These are phyloP conservation scores for Uropsilus gracilis DNA, from an alignment of 2,113 vertebrate species.

Conservation along the genomic window DNA sequence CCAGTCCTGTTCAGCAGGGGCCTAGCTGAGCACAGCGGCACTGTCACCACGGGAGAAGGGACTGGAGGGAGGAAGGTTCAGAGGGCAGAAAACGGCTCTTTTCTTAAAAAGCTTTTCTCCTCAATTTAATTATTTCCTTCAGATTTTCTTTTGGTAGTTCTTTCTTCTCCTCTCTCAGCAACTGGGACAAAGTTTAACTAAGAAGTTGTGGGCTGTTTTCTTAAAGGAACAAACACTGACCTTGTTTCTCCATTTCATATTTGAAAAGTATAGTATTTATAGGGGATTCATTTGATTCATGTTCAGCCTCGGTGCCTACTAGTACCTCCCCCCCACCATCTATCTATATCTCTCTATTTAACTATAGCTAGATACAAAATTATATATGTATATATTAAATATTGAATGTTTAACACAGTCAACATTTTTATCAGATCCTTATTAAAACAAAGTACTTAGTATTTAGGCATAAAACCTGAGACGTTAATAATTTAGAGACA, in stretches of 20 bases:
- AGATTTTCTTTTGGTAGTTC: not conserved
- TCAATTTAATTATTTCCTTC: constrained; percentile 33
- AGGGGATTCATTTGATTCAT: not conserved
- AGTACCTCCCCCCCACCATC: too few relatives aligned
- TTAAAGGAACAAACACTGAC: constrained; percentile 29
- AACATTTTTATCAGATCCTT: not conserved
- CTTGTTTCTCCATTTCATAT: constrained; percentile 22
- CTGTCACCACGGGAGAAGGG: constrained; percentile 58
- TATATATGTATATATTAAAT: not conserved
- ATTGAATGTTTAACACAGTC: not conserved
- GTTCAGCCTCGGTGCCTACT: too few relatives aligned
- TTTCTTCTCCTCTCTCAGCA: not conserved
- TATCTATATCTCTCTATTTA: too few relatives aligned
- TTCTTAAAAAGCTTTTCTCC: constrained; percentile 42
- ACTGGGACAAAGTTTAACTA: constrained; percentile 38
- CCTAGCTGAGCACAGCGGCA: constrained; percentile 39
- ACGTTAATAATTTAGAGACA: not conserved
- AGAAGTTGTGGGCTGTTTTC: constrained; percentile 27
- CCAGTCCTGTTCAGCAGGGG: constrained; percentile 59
- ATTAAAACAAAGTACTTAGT: not conserved
- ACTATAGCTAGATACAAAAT: too few relatives aligned
- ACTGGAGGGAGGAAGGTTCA: not conserved
- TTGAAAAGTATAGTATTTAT: not conserved
- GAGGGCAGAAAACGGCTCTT: constrained; percentile 44
- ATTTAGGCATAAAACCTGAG: not conserved